Evolutionary conservation across 2,888 invertebrate species (phyloP).

Genomic region (Myopa testacea): DNA sequence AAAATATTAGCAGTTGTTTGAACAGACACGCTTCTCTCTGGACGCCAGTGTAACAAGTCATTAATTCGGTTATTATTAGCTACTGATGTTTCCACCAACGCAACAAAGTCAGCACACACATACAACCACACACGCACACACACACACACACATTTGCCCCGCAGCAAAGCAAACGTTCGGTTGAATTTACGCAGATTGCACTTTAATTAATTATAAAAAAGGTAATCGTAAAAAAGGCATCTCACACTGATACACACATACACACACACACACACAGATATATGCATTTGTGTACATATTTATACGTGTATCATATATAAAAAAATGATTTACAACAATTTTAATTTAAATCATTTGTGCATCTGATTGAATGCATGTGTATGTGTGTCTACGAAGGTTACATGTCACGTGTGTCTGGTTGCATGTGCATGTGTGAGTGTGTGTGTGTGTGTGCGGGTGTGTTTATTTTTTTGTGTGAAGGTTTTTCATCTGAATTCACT

Average conservation of each 20-base stretch:
- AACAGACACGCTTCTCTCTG: background rate
- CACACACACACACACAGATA: slow-evolving; percentile 10
- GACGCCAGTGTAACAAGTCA: background rate
- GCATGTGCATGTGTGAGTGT: background rate
- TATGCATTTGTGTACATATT: slow-evolving; percentile 13
- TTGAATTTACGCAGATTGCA: slow-evolving; percentile 13
- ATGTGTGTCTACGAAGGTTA: background rate
- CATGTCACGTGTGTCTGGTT: background rate
- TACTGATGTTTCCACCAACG: background rate
- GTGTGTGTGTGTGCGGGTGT: background rate
- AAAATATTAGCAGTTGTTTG: too few relatives aligned
- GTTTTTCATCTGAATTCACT: background rate
- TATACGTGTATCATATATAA: background rate
- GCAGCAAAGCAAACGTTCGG: background rate
- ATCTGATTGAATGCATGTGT: background rate
- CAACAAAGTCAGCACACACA: background rate
- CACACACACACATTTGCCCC: background rate
- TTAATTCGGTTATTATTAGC: background rate
- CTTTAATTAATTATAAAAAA: slow-evolving; percentile 36
- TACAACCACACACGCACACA: background rate
- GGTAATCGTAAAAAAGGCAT: slow-evolving; percentile 12
- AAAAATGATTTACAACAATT: background rate
- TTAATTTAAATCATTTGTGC: too few relatives aligned
- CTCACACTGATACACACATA: slow-evolving; percentile 14
- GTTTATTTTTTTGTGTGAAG: background rate